A percentile compares a stretch with the other conserved stretches of the same genome.
These are phyloP conservation scores for Pseudococcus jackbeardsleyi DNA, from an alignment of 2,888 invertebrate species.

Conservation along the genomic window DNA sequence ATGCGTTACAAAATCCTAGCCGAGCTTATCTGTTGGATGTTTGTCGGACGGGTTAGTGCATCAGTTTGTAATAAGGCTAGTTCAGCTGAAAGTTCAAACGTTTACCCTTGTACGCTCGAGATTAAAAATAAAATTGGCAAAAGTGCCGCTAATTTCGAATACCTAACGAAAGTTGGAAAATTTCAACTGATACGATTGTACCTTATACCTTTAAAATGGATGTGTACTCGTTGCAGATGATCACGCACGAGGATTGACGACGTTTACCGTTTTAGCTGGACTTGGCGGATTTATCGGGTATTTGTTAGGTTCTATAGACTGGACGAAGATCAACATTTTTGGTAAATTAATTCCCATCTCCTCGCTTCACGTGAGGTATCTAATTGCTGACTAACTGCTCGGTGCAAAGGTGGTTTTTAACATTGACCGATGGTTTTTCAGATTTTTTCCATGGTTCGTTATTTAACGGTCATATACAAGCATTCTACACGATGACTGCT, in stretches of 20 bases:
- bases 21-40: conserved; percentile 94
- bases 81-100: background rate
- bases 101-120: background rate
- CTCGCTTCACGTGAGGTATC: background rate
- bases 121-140: background rate
- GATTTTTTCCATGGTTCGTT: conserved; percentile 75
- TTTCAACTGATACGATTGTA: too few species aligned
- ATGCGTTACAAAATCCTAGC: conserved; percentile 96
- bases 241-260: conserved; percentile 91
- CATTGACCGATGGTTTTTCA: background rate
- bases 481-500: conserved; percentile 92
- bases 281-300: conserved; percentile 95
- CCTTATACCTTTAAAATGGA: background rate
- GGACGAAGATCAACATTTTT: conserved; percentile 76
- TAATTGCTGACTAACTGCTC: background rate
- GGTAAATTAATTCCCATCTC: background rate
- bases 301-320: conserved; percentile 90
- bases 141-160: too few species aligned
- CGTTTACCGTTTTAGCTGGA: conserved; percentile 97
- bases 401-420: background rate
- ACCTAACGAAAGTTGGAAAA: background rate
- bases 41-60: conserved; percentile 80
- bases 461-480: conserved; percentile 90
- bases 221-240: conserved; percentile 77
- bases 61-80: background rate